Base-by-base conservation (phyloP, 2,113 vertebrate species). In the Seriola quinqueradiata region DNA sequence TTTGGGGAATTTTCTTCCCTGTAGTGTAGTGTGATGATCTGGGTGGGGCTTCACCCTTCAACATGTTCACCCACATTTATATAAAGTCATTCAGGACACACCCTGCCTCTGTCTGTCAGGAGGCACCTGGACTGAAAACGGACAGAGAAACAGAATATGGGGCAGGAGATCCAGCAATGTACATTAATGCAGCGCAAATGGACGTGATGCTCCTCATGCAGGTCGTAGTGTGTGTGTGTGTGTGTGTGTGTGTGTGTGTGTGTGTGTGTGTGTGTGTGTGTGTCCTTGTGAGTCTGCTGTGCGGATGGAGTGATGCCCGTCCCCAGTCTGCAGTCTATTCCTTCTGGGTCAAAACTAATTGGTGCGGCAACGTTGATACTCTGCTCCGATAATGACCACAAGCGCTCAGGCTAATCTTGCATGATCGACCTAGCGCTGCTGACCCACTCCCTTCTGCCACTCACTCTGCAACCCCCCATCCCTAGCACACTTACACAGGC, bases 321-420 rank as follows among this genome's bases (percentile, higher is more conserved):
- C 84, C 73, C 77, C 64, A 44, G 69, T 91, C 80, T 77, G 32
- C 78, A 87, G 83, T 81, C 82, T 84, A 65, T 90, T 92, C 90
- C 89, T 94, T 93, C 93, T 93, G 92, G 93, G 92, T 94, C 92
- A 94, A 85, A 94, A 95, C 87, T 94, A 95, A 95, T 94, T 94
- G 94, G 94, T 93, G 88, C 82, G 40, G 87, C 91, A 92, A 82
- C 44, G 84, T 85, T 87, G 73, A 90, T 89, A 92, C 87, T 93
- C 83, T 84, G 88, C 84, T 93, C 89, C 85, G 90, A 93, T 94
- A 95, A 95, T 95, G 93, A 95, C 94, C 93, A 94, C 90, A 93
- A 94, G 94, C 94, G 79, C 82, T 92, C 61, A 12, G 70, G 83
- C 90, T 87, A 84, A 87, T 92, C 83, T 89, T 83, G 89, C 93